Conservation (phyloP, 2,113 vertebrate genomes). For the Macaca mulatta region DNA sequence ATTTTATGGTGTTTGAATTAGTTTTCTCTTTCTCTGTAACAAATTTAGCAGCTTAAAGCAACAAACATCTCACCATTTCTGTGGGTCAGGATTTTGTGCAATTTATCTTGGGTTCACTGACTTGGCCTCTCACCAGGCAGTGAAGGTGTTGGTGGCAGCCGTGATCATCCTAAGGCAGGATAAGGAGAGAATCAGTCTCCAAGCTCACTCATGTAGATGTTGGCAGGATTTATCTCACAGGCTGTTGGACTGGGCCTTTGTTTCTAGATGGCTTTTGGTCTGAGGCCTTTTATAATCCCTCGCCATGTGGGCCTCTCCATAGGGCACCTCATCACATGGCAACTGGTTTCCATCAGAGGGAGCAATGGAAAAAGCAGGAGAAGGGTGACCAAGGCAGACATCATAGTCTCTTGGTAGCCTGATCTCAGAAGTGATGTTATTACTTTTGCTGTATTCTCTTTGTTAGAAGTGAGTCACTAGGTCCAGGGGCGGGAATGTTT, state of each 20-base stretch:
- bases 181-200: not conserved
- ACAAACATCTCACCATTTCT: not conserved
- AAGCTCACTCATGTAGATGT: not conserved
- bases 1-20: conserved; percentile 5
- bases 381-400: not conserved
- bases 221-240: not conserved
- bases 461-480: not conserved
- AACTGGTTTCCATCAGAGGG: not conserved
- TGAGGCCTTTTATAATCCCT: not conserved
- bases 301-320: not conserved
- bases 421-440: not conserved
- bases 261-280: not conserved
- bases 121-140: not conserved
- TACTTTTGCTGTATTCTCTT: not conserved
- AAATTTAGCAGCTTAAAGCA: not conserved
- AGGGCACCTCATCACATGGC: not conserved
- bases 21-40: not conserved
- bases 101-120: not conserved
- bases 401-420: not conserved
- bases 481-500: not conserved
- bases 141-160: not conserved
- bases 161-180: not conserved
- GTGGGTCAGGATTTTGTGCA: not conserved
- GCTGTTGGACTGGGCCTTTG: not conserved
- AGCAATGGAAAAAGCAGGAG: not conserved